Evolutionary conservation across 2,797 vertebrate species (phyloP).

Genomic region (Hybognathus amarus): DNA sequence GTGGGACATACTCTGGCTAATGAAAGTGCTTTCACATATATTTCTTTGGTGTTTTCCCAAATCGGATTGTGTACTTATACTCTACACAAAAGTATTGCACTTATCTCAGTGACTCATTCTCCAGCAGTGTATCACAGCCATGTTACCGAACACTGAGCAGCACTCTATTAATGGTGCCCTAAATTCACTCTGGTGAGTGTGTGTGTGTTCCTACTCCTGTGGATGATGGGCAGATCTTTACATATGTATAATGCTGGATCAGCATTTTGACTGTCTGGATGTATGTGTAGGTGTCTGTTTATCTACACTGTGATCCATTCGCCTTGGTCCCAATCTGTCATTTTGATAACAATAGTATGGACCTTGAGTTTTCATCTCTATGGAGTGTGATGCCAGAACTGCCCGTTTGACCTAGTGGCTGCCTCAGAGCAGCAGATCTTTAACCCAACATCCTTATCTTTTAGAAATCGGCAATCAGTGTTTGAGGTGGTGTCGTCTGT

Average conservation of each 20-base stretch:
- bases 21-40: not conserved
- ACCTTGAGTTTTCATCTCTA: constrained; percentile 20
- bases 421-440: constrained; percentile 38
- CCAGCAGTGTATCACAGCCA: not conserved
- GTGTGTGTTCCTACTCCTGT: not conserved
- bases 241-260: constrained; percentile 6
- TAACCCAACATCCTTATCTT: constrained; percentile 44
- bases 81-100: not conserved
- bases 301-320: constrained; percentile 97
- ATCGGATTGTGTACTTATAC: constrained; percentile 16
- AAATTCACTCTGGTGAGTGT: constrained; percentile 13
- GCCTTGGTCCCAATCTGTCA: constrained; percentile 1
- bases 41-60: constrained; percentile 6
- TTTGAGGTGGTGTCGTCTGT: constrained; percentile 52
- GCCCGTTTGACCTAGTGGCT: constrained; percentile 57
- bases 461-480: constrained; percentile 54
- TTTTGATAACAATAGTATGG: constrained; percentile 1
- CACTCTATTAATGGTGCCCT: not conserved
- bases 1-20: constrained; percentile 25
- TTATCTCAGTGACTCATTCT: not conserved
- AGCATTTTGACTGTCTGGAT: constrained; percentile 37
- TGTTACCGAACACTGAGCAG: not conserved
- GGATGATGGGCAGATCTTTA: not conserved
- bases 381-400: constrained; percentile 98
- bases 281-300: constrained; percentile 60